These are phyloP conservation scores for Agonopterix heracliana DNA, from an alignment of 2,888 invertebrate species.

Conservation along the genomic window DNA sequence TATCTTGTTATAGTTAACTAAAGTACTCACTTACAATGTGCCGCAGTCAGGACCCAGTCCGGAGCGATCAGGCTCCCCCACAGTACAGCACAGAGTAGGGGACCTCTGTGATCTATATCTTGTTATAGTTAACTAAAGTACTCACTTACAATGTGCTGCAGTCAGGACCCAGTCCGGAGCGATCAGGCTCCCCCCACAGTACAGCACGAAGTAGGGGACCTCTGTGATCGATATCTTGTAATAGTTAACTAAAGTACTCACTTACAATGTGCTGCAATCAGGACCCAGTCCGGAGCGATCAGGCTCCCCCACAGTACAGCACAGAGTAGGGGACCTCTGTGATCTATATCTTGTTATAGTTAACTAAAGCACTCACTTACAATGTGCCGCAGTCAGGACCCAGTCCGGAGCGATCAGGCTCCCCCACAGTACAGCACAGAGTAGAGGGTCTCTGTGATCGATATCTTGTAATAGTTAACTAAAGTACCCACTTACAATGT, in stretches of 20 bases:
- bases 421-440: slow-evolving; percentile 58
- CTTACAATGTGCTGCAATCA: slow-evolving; percentile 66
- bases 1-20: slow-evolving; percentile 8
- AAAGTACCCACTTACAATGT: slow-evolving; percentile 53
- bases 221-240: slow-evolving; percentile 9
- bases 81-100: slow-evolving; percentile 62
- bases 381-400: slow-evolving; percentile 65
- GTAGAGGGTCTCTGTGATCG: slow-evolving; percentile 34
- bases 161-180: slow-evolving; percentile 62
- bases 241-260: slow-evolving; percentile 24
- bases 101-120: slow-evolving; percentile 16
- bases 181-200: slow-evolving; percentile 55
- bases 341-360: slow-evolving; percentile 26
- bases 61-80: slow-evolving; percentile 53
- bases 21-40: slow-evolving; percentile 56
- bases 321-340: slow-evolving; percentile 49
- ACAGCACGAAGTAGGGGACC: slow-evolving; percentile 34
- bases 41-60: slow-evolving; percentile 61
- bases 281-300: slow-evolving; percentile 57
- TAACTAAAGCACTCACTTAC: slow-evolving; percentile 39
- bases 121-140: slow-evolving; percentile 4
- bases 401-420: slow-evolving; percentile 54
- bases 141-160: slow-evolving; percentile 64
- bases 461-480: no score
- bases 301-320: slow-evolving; percentile 57